phyloP scores from a whole-genome alignment of 2,797 vertebrate species.

The Diplodus puntazzo region DNA sequence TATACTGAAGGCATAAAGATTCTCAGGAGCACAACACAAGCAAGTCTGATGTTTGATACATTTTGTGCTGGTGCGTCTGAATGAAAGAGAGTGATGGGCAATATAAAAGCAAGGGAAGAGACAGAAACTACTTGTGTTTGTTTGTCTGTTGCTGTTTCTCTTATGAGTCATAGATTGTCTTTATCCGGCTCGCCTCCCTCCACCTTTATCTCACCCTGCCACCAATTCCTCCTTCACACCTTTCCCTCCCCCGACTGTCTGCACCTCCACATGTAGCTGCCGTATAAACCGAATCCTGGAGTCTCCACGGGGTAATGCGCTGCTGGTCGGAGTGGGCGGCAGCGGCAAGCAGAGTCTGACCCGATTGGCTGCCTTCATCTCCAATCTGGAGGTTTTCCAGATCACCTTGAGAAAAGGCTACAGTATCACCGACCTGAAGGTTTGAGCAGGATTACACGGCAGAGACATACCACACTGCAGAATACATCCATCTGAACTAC shows the following conservation, averaged over 20 bases:
- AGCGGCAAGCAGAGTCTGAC: slow-evolving; percentile 98
- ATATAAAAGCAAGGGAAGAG: slow-evolving; percentile 11
- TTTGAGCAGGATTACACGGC: slow-evolving; percentile 56
- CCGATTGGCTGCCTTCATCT: slow-evolving; percentile 94
- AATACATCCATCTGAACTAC: slow-evolving; percentile 6
- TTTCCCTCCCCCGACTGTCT: slow-evolving; percentile 52
- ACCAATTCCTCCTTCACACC: slow-evolving; percentile 46
- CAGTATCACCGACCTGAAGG: slow-evolving; percentile 92
- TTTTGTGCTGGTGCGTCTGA: slow-evolving; percentile 11
- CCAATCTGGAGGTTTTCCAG: slow-evolving; percentile 94
- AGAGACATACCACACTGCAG: neutral
- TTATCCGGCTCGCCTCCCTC: slow-evolving; percentile 31
- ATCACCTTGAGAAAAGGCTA: slow-evolving; percentile 95
- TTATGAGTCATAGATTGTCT: slow-evolving; percentile 62
- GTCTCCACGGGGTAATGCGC: slow-evolving; percentile 91
- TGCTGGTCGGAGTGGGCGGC: slow-evolving; percentile 95
- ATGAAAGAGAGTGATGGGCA: slow-evolving; percentile 6
- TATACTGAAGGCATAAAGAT: slow-evolving; percentile 1
- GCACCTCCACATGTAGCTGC: slow-evolving; percentile 85
- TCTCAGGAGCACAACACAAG: slow-evolving; percentile 1
- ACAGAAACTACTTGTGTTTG: slow-evolving; percentile 25
- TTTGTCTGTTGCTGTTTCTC: slow-evolving; percentile 41
- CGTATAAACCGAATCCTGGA: slow-evolving; percentile 95
- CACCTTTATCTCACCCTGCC: slow-evolving; percentile 48
- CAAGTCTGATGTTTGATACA: slow-evolving; percentile 11